Conservation (phyloP, 1,140 invertebrate species). For the Thaumetopoea pityocampa region DNA sequence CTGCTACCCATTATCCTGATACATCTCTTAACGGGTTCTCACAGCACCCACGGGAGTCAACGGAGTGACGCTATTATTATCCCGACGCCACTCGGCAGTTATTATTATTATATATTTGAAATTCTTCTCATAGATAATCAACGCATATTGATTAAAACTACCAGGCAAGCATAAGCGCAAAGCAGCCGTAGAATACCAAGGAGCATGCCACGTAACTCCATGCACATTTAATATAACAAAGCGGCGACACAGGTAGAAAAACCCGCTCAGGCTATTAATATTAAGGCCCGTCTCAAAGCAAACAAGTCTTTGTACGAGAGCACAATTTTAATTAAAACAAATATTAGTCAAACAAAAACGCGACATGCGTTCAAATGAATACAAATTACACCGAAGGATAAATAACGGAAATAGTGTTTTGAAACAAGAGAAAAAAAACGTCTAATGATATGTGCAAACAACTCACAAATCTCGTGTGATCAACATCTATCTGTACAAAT, state of each 20-base stretch:
- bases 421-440: slow-evolving; percentile 17
- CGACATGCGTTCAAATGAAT: slow-evolving; percentile 16
- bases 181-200: slow-evolving; percentile 36
- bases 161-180: slow-evolving; percentile 36
- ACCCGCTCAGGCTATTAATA: slow-evolving; percentile 41
- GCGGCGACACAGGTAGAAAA: slow-evolving; percentile 50
- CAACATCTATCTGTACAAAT: slow-evolving; percentile 25
- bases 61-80: no score
- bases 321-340: slow-evolving; percentile 46
- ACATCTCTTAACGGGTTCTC: no score
- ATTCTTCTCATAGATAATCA: not conserved
- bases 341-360: slow-evolving; percentile 26
- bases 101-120: no score
- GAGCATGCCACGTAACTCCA: slow-evolving; percentile 48
- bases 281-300: slow-evolving; percentile 36
- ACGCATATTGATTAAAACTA: slow-evolving; percentile 25
- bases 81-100: no score
- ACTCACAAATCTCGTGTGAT: slow-evolving; percentile 20
- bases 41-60: no score
- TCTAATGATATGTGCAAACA: slow-evolving; percentile 25
- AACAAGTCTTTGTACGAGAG: slow-evolving; percentile 30
- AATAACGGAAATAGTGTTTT: slow-evolving; percentile 15
- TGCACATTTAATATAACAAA: slow-evolving; percentile 50
- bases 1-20: no score
- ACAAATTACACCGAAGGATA: slow-evolving; percentile 26